Conservation (phyloP, 2,797 vertebrate species). For the Xenopus petersii region DNA sequence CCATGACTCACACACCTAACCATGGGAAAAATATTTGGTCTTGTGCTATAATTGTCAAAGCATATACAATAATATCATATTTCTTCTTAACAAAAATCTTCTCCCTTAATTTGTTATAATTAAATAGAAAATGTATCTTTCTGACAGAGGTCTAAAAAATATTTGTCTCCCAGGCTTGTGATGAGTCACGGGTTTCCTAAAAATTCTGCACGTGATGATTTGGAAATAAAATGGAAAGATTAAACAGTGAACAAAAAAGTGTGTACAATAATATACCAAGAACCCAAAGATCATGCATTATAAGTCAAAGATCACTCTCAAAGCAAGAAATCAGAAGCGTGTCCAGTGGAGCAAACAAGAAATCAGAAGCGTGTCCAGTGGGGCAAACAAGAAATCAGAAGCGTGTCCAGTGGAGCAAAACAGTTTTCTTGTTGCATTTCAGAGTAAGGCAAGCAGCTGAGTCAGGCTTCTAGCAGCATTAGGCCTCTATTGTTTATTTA, state of each 20-base stretch:
- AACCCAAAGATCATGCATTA: conserved; percentile 52
- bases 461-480: conserved; percentile 53
- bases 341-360: conserved; percentile 32
- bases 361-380: conserved; percentile 31
- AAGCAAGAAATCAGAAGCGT: conserved; percentile 38
- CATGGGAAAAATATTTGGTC: too few species aligned
- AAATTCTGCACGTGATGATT: conserved; percentile 1
- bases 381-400: conserved; percentile 19
- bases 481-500: conserved; percentile 46
- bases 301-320: conserved; percentile 40
- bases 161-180: conserved; percentile 15
- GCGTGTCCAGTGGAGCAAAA: conserved; percentile 40
- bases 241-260: conserved; percentile 24
- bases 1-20: conserved; percentile 36
- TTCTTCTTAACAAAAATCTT: too few species aligned
- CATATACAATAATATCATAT: too few species aligned
- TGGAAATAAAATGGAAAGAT: conserved; percentile 22
- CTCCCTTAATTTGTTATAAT: too few species aligned
- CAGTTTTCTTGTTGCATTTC: conserved; percentile 25
- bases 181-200: conserved; percentile 29
- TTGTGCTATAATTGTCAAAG: too few species aligned
- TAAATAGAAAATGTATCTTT: too few species aligned
- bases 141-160: too few species aligned
- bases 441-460: conserved; percentile 47
- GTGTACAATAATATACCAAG: conserved; percentile 46